phyloP scores from a whole-genome alignment of 2,888 invertebrate genomes.

The Meganola albula region DNA sequence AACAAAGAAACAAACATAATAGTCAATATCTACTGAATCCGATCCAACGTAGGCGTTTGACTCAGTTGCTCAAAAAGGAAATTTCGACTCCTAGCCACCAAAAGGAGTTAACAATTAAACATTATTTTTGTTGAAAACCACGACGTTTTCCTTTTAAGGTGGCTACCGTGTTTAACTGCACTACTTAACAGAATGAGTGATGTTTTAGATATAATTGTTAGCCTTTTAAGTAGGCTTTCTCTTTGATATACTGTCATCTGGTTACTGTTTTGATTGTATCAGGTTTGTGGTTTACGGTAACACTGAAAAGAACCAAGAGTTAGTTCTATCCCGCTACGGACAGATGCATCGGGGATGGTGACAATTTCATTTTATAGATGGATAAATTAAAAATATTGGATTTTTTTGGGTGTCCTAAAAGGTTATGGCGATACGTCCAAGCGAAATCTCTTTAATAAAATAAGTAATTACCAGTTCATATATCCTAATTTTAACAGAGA shows the following conservation, averaged over 20 bases:
- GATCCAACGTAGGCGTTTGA: conserved; percentile 37
- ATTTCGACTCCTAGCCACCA: conserved; percentile 31
- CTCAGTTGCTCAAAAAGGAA: conserved; percentile 30
- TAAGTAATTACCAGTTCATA: too few species aligned
- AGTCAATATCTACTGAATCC: conserved; percentile 16
- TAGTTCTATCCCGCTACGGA: too few species aligned
- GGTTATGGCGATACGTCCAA: too few species aligned
- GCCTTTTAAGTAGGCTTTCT: conserved; percentile 27
- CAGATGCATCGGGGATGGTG: too few species aligned
- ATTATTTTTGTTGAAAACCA: conserved; percentile 46
- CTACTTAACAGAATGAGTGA: conserved; percentile 28
- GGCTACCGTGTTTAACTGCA: conserved; percentile 42
- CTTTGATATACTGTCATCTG: conserved; percentile 11
- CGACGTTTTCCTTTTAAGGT: conserved; percentile 39
- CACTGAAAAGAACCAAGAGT: too few species aligned
- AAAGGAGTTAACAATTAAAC: conserved; percentile 30
- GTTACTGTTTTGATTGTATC: conserved; percentile 23
- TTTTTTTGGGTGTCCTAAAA: too few species aligned
- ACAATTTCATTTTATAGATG: too few species aligned
- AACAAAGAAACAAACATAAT: conserved; percentile 10
- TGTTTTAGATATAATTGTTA: conserved; percentile 29
- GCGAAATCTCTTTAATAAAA: too few species aligned
- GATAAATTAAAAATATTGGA: too few species aligned
- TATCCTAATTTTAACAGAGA: too few species aligned
- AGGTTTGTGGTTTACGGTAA: too few species aligned